Conservation (phyloP, 1,140 invertebrate species). For the Drosophila kurseongensis region DNA sequence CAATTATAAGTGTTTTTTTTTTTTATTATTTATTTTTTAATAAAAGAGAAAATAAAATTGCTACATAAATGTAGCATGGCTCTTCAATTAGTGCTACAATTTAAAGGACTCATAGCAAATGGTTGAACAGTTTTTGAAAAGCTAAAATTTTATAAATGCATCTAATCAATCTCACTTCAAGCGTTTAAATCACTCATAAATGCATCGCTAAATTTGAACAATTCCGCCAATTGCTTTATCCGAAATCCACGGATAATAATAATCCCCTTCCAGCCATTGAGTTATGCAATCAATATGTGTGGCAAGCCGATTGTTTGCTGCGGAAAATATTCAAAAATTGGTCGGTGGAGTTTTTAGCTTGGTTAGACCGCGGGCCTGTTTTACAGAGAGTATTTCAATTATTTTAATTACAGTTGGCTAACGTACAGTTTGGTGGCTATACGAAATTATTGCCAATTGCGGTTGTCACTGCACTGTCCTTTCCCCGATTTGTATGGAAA, state of each 20-base stretch:
- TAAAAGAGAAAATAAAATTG: background rate
- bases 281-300: constrained; percentile 42
- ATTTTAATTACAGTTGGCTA: constrained; percentile 75
- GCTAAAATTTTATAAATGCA: constrained; percentile 6
- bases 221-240: constrained; percentile 23
- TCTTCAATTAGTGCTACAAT: background rate
- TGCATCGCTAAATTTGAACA: constrained; percentile 29
- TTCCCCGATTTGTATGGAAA: constrained; percentile 53
- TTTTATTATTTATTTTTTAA: too few relatives aligned
- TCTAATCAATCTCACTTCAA: constrained; percentile 21
- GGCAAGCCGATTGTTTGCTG: constrained; percentile 32
- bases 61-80: background rate
- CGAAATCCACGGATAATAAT: constrained; percentile 6
- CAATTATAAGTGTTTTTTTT: too few relatives aligned
- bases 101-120: background rate
- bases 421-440: constrained; percentile 17
- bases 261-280: constrained; percentile 5
- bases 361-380: constrained; percentile 59
- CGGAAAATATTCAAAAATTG: constrained; percentile 51
- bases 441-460: constrained; percentile 72
- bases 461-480: constrained; percentile 41
- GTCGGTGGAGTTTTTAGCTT: constrained; percentile 39
- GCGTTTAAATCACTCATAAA: constrained; percentile 16
- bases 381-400: constrained; percentile 56
- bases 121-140: background rate